Base-by-base conservation (phyloP, 2,888 invertebrate species). In the Amaurobius ferox region DNA sequence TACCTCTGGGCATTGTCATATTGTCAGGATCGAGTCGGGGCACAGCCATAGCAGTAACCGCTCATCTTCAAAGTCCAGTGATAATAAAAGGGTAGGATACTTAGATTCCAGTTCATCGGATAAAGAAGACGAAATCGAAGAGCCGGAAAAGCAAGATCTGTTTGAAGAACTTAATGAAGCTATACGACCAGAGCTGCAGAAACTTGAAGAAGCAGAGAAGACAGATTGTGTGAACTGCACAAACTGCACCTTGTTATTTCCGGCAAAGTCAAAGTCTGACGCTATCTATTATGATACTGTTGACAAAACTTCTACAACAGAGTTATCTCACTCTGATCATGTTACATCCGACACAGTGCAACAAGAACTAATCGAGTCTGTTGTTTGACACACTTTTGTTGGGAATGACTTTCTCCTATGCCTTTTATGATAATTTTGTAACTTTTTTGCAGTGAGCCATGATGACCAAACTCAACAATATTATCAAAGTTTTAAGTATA, bases 211-310 rank as follows among this genome's bases (percentile, higher is more conserved):
- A 40, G 40, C 64, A 7, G 79, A 79, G 0, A 61, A 40, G 29
- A 62, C 19, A 11, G 85, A 76, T 28, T 86, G 86, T 70, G 73
- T 86, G 16, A 74, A 68, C 35, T 87, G 87, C 68, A 81, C 87
- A 16, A 80, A 87, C 29, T 87, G 87, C 19, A 81, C 74, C 1
- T 26, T 86, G 7, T 39, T 86, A 13, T 86, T 86, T 26, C 86
- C 79, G n/a, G 74, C 70, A 2, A 74, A 62, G 55, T 9, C 19
- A 7, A 68, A 30, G 40, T 40, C 11, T 40, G 68, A 39, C 2
- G 40, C 62, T 1, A 55, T 44, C 29, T 26, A 19, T 11, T 71
- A 72, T 26, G 73, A 73, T 19, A 23, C 66, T 5, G 48, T 29
- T 16, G 77, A 85, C 16, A 64, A 48, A 35, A 79, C 86, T 26